Conservation (phyloP, 2,113 vertebrate genomes). For the Nerophis ophidion region DNA sequence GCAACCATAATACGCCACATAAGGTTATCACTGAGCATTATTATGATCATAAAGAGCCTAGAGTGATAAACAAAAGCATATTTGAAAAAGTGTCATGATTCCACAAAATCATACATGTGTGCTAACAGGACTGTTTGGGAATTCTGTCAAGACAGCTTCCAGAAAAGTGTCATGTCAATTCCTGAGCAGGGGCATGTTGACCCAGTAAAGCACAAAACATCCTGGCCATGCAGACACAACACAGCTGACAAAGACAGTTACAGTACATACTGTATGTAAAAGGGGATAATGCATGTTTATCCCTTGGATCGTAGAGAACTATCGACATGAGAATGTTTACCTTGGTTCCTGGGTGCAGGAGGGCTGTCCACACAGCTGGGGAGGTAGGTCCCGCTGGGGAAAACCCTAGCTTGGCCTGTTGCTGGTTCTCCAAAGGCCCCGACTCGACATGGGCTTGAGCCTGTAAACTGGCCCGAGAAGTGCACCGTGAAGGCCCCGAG, state of each 20-base stretch:
- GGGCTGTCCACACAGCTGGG: constrained; percentile 85
- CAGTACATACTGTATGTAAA: constrained; percentile 2
- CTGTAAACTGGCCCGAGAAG: constrained; percentile 92
- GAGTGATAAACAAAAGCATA: too few relatives aligned
- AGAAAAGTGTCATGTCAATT: constrained; percentile 31
- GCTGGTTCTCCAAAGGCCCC: constrained; percentile 80
- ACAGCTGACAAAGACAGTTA: constrained; percentile 13
- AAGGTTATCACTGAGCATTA: too few relatives aligned
- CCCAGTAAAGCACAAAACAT: constrained; percentile 32
- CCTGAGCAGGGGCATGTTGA: constrained; percentile 39
- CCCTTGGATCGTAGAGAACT: constrained; percentile 1
- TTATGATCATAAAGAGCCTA: too few relatives aligned
- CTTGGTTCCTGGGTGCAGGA: constrained; percentile 81
- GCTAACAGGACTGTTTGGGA: neutral
- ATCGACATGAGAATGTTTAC: constrained; percentile 65
- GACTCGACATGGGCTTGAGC: constrained; percentile 86
- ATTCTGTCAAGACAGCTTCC: constrained; percentile 14
- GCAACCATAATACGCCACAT: too few relatives aligned
- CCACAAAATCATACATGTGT: neutral
- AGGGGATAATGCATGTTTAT: neutral
- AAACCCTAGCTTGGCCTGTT: constrained; percentile 82
- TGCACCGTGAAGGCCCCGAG: constrained; percentile 95
- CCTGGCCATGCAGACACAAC: constrained; percentile 42
- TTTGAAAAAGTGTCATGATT: neutral
- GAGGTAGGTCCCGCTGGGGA: constrained; percentile 84